phyloP scores from a whole-genome alignment of 2,113 vertebrate species.

The Mobula hypostoma region DNA sequence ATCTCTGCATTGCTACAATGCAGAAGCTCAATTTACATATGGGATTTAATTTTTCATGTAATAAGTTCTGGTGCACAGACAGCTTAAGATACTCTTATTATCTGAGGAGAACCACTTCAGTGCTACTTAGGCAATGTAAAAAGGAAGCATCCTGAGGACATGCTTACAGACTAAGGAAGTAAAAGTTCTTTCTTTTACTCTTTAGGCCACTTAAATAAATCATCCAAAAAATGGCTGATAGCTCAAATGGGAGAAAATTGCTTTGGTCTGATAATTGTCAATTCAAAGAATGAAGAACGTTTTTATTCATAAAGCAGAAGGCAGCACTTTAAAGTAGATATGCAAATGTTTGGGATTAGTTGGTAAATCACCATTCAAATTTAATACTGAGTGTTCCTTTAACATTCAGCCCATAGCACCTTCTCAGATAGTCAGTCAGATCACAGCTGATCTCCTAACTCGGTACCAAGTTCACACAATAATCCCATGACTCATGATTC shows the following conservation, averaged over 20 bases:
- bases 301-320: neutral
- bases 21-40: neutral
- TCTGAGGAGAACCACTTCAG: neutral
- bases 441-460: too few species aligned
- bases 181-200: neutral
- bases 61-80: neutral
- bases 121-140: neutral
- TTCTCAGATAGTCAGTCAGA: too few species aligned
- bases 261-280: neutral
- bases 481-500: too few species aligned
- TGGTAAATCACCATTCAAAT: neutral
- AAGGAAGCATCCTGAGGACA: neutral
- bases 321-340: neutral
- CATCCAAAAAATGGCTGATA: neutral
- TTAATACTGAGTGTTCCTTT: neutral
- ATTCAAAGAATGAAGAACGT: neutral
- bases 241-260: neutral
- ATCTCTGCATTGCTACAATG: neutral
- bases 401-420: neutral
- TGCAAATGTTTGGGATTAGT: neutral
- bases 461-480: too few species aligned
- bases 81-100: neutral
- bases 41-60: neutral
- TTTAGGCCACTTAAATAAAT: neutral
- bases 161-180: neutral